These are phyloP conservation scores for Macropus fuliginosus DNA, from an alignment of 2,797 vertebrate species.

Conservation along the genomic window DNA sequence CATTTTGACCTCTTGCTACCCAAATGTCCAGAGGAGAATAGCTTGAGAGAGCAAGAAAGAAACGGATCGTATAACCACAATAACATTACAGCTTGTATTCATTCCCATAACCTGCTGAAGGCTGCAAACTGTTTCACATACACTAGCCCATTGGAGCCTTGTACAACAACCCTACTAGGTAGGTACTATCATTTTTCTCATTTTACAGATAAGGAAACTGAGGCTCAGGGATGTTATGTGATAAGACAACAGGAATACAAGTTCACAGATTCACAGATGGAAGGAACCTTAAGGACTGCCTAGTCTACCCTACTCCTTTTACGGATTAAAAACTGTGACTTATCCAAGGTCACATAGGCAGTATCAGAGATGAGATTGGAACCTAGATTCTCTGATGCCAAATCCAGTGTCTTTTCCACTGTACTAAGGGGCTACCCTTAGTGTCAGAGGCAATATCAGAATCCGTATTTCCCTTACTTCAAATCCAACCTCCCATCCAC, in stretches of 20 bases:
- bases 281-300: background rate
- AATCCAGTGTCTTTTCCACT: background rate
- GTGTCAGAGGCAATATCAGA: background rate
- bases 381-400: background rate
- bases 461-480: background rate
- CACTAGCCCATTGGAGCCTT: background rate
- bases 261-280: background rate
- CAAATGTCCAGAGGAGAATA: background rate
- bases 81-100: background rate
- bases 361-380: background rate
- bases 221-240: background rate
- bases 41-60: background rate
- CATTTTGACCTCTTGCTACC: background rate
- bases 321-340: background rate
- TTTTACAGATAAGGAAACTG: background rate
- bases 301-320: background rate
- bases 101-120: background rate
- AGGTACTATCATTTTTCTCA: background rate
- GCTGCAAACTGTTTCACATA: background rate
- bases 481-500: background rate
- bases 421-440: background rate
- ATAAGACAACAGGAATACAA: background rate
- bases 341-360: background rate
- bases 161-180: background rate
- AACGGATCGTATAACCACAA: background rate